These are phyloP conservation scores for Hydroisotoma schaefferi DNA, from an alignment of 2,888 invertebrate genomes.

Conservation along the genomic window DNA sequence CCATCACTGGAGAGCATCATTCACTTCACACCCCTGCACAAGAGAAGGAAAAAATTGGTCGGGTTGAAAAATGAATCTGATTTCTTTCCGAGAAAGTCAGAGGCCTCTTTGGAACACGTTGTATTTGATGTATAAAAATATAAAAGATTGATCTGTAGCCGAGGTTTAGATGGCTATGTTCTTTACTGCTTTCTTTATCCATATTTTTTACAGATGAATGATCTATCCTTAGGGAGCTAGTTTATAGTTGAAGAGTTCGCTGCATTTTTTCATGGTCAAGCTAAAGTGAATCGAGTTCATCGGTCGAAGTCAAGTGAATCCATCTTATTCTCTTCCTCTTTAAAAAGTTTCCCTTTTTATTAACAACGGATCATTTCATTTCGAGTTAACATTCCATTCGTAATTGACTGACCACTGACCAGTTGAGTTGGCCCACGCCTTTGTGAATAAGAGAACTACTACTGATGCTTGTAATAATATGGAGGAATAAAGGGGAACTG, in stretches of 20 bases:
- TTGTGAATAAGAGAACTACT: no score
- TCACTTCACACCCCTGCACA: conserved; percentile 36
- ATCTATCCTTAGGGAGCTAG: no score
- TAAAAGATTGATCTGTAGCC: background rate
- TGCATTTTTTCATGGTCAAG: background rate
- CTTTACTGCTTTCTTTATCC: no score
- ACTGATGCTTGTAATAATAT: no score
- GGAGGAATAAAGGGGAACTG: no score
- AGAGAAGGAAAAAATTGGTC: background rate
- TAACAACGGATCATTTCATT: background rate
- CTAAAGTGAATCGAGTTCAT: background rate
- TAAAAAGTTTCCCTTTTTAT: background rate
- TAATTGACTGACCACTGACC: conserved; percentile 1
- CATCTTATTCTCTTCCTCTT: background rate
- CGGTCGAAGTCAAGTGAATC: background rate
- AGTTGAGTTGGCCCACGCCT: no score
- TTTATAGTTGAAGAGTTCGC: background rate
- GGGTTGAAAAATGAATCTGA: background rate
- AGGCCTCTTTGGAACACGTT: background rate
- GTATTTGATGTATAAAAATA: background rate
- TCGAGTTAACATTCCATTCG: conserved; percentile 4
- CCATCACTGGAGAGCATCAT: conserved; percentile 19
- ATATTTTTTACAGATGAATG: no score
- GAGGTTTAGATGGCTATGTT: no score
- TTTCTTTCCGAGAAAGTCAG: background rate